Evolutionary conservation across 1,140 invertebrate genomes (phyloP).

Genomic region (Drosophila nebulosa): DNA sequence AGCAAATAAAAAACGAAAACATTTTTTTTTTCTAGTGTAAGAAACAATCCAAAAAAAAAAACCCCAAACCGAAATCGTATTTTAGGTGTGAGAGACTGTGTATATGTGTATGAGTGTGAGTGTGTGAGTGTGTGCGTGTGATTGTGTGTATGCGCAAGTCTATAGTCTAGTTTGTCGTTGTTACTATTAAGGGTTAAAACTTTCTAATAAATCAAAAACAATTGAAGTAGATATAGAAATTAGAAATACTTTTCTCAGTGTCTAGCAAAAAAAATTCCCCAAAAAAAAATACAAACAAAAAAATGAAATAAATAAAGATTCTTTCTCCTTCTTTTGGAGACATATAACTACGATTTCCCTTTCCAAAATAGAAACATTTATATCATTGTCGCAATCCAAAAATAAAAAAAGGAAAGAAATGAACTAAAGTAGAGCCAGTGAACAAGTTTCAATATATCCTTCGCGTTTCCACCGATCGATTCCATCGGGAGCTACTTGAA

Average conservation of each 20-base stretch:
- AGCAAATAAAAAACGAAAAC: not conserved
- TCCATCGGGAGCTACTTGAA: not conserved
- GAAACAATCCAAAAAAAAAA: not conserved
- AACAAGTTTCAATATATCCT: not conserved
- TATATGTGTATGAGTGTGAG: not conserved
- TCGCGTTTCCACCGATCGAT: not conserved
- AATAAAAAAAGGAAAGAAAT: not conserved
- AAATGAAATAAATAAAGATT: not conserved
- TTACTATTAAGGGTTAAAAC: not conserved
- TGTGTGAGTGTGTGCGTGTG: not conserved
- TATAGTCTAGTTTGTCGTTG: not conserved
- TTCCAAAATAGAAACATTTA: not conserved
- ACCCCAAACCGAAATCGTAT: not conserved
- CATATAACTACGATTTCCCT: slow-evolving; percentile 17
- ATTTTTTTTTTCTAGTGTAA: not conserved
- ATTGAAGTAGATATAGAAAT: not conserved
- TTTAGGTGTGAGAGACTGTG: not conserved
- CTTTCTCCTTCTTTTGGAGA: slow-evolving; percentile 19
- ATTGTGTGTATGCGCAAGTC: not conserved
- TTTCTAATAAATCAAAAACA: not conserved
- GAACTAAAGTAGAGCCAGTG: not conserved
- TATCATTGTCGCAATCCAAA: slow-evolving; percentile 38
- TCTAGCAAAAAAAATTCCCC: not conserved
- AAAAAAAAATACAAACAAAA: not conserved
- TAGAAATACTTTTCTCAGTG: slow-evolving; percentile 1